phyloP scores from a whole-genome alignment of 2,113 vertebrate genomes.

The Anthoscopus minutus region DNA sequence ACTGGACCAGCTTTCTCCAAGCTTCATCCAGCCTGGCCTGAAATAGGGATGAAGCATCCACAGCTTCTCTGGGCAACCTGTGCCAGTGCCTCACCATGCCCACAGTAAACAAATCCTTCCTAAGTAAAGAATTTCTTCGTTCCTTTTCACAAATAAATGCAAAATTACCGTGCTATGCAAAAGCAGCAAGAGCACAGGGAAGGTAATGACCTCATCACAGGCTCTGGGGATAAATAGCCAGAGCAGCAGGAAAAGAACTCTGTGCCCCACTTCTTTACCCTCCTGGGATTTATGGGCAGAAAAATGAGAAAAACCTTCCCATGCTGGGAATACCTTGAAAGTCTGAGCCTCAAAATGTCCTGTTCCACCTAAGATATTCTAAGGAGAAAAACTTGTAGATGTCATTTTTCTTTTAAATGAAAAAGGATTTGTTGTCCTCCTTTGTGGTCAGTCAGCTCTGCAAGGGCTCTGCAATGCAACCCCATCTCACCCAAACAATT shows the following conservation, averaged over 20 bases:
- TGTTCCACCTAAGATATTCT: not conserved
- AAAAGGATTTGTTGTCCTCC: not conserved
- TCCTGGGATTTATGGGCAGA: not conserved
- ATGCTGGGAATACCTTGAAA: not conserved
- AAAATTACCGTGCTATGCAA: accelerated
- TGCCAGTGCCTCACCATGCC: not conserved
- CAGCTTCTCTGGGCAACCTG: not conserved
- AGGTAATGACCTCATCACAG: not conserved
- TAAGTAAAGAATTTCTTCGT: not conserved
- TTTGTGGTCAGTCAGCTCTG: not conserved
- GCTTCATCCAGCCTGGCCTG: not conserved
- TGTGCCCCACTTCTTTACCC: not conserved
- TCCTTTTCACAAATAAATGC: not conserved
- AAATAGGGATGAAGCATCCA: not conserved
- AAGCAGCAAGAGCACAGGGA: not conserved
- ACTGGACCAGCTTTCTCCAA: not conserved
- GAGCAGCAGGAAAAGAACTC: not conserved
- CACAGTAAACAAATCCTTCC: not conserved
- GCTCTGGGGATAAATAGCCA: not conserved
- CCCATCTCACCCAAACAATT: not conserved
- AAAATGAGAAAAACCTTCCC: not conserved
- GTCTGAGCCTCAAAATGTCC: not conserved
- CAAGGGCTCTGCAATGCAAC: not conserved
- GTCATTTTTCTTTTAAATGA: not conserved
- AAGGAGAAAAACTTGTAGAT: not conserved